phyloP scores from a whole-genome alignment of 2,797 vertebrate genomes.

The Myripristis jacobus region DNA sequence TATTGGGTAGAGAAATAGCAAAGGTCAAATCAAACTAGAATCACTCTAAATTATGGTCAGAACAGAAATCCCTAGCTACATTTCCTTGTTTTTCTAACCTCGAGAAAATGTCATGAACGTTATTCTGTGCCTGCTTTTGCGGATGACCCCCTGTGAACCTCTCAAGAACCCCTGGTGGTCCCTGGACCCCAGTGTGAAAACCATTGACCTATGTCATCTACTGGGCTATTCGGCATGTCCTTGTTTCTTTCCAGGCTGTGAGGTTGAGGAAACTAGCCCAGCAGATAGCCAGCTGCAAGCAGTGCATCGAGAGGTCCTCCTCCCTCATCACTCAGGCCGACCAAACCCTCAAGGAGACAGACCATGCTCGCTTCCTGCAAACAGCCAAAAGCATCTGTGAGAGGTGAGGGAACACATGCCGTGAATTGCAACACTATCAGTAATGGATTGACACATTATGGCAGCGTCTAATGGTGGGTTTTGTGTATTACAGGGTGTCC shows the following conservation, averaged over 20 bases:
- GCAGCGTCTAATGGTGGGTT: slow-evolving; percentile 3
- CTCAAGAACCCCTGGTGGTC: too few relatives aligned
- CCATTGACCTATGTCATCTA: slow-evolving; percentile 15
- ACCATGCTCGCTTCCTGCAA: slow-evolving; percentile 95
- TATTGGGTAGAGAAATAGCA: too few relatives aligned
- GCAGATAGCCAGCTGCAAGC: slow-evolving; percentile 97
- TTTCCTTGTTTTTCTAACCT: too few relatives aligned
- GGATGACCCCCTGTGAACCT: too few relatives aligned
- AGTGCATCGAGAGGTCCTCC: slow-evolving; percentile 96
- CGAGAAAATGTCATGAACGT: too few relatives aligned
- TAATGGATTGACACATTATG: neutral
- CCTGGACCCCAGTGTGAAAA: too few relatives aligned
- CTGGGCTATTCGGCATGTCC: slow-evolving; percentile 30
- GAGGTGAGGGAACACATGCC: slow-evolving; percentile 82
- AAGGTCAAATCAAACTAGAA: too few relatives aligned
- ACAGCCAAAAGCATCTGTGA: slow-evolving; percentile 97
- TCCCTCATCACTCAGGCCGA: slow-evolving; percentile 97
- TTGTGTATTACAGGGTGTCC: slow-evolving; percentile 88
- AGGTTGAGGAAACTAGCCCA: slow-evolving; percentile 95
- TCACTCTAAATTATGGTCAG: too few relatives aligned
- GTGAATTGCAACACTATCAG: neutral
- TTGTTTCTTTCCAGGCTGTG: slow-evolving; percentile 83
- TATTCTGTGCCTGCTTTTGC: too few relatives aligned
- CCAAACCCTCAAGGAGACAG: slow-evolving; percentile 94
- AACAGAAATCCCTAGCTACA: too few relatives aligned